Evolutionary conservation across 2,888 invertebrate species (phyloP), one percentile per base, ranked within the genome.

Genomic region (Lasioglossum oenotherae): DNA sequence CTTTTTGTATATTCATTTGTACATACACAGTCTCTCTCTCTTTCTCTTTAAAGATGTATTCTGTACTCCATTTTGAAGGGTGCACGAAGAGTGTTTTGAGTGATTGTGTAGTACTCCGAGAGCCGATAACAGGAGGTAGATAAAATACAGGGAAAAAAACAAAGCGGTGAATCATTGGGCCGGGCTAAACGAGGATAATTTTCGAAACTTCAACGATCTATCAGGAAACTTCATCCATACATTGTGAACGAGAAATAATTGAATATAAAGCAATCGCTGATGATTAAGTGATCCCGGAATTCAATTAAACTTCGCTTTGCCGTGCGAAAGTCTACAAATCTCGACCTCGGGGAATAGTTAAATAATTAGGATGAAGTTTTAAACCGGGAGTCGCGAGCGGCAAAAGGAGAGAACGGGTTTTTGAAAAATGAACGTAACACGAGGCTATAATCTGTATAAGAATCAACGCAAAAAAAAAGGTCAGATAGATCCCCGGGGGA

Each of bases 241-340:
- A 41, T 38, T 71, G 38, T n/a, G 71, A 41, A n/a, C 71, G 5
- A 1, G 71, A 41, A 71, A 71, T 41, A 71, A 71, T 71, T 41
- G 71, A 71, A 71, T 71, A 41, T 71, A 71, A 71, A 71, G 41
- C 41, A 41, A 38, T 41, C 71, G 71, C 41, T 12, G 71, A 71
- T 71, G 71, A 75, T 57, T 57, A 75, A 71, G 71, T 14, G 71
- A 71, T 71, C n/a, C 41, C n/a, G n/a, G 71, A 14, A 41, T 41
- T 71, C 71, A 41, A 71, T 71, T 71, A 71, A 71, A 71, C n/a
- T 41, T 71, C 71, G n/a, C 71, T 71, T 41, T 71, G n/a, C 38
- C 38, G 12, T 3, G n/a, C 12, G 71, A 41, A 41, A 41, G 23
- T 71, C 38, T 41, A 38, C 71, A 41, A 71, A 38, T 41, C 71